Evolutionary conservation across 2,888 invertebrate species (phyloP).

Genomic region (Meandrusa payeni): DNA sequence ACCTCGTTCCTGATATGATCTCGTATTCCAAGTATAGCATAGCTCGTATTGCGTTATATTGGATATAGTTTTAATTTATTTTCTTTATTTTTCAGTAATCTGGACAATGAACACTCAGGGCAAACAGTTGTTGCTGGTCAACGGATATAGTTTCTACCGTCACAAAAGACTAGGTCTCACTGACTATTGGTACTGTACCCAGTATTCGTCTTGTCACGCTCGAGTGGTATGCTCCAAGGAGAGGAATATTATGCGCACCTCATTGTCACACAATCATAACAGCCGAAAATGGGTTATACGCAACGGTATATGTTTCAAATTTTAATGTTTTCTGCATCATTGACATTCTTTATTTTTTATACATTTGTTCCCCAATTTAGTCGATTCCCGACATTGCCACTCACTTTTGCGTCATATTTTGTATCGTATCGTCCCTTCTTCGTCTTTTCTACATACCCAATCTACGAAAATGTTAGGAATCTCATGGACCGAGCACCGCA

Average conservation of each 20-base stretch:
- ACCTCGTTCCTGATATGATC: no score
- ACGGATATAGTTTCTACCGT: neutral
- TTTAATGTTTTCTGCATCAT: no score
- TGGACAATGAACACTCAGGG: conserved; percentile 14
- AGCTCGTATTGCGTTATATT: no score
- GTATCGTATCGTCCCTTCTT: no score
- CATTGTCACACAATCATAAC: neutral
- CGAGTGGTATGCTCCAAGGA: neutral
- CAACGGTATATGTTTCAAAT: neutral
- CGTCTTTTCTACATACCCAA: no score
- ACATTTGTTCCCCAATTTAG: no score
- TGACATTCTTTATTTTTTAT: no score
- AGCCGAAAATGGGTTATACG: neutral
- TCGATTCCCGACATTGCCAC: no score
- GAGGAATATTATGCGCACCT: neutral
- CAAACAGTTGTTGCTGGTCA: neutral
- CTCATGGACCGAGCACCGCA: no score
- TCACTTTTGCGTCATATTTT: no score
- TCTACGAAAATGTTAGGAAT: no score
- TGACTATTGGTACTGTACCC: conserved; percentile 2
- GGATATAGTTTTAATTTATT: neutral
- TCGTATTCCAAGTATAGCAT: no score
- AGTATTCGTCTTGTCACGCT: neutral
- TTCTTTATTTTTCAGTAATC: conserved; percentile 19
- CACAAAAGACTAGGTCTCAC: neutral